Base-by-base conservation (phyloP, 2,797 vertebrate species). In the Microtus californicus region DNA sequence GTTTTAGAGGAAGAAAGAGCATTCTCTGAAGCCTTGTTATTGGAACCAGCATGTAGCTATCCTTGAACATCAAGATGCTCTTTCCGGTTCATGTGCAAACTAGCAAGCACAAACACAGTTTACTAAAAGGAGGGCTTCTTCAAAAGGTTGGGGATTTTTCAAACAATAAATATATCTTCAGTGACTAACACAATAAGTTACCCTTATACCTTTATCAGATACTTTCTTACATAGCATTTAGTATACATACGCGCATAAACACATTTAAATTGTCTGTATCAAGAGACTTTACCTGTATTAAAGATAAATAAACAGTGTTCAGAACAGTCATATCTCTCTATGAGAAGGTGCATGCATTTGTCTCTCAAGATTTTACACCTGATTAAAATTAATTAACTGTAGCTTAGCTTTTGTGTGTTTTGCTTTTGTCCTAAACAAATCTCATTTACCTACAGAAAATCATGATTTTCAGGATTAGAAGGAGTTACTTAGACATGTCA, bases 331-430 rank as follows among this genome's bases (percentile, higher is more conserved):
- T 89, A 63, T 80, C 81, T 80, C 71, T 77, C 13, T 86, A n/a
- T 78, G 37, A 31, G n/a, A n/a, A 87, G 12, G 61, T 82, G 13
- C 1, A 63, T 59, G 0, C 6, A 6, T 61, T 69, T 79, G 15
- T 85, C 90, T 63, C 0, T 86, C 23, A 78, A 81, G 89, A 59
- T 79, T 51, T 87, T 95, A 89, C 95, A 97, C 93, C 45, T 67
- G 87, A 45, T 81, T 93, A 51, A 85, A 80, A 95, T 76, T 95
- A 96, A 96, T 97, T 97, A 97, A 79, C 87, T 87, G n/a, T 56
- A 67, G n/a, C n/a, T 96, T 92, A 92, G 21, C 95, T 97, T 94
- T 80, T 79, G 63, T 79, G 43, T 96, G 80, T 95, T 93, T 96
- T 96, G 15, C 90, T 97, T 87, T 89, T 91, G 91, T 93, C 96